Conservation (phyloP, 2,797 vertebrate genomes). For the Pseudochromis fuscus region DNA sequence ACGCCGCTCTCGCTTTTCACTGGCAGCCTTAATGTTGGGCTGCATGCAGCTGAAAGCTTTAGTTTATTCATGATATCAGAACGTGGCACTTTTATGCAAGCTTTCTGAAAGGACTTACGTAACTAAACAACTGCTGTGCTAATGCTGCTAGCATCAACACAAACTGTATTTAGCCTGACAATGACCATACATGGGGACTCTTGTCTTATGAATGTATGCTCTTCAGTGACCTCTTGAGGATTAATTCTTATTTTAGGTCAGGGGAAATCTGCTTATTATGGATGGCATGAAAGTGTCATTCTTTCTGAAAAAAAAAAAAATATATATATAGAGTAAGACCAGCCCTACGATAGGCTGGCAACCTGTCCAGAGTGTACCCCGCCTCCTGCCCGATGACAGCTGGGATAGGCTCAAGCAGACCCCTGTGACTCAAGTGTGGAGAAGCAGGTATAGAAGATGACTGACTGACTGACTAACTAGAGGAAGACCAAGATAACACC, state of each 20-base stretch:
- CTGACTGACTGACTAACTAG: too few relatives aligned
- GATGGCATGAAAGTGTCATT: constrained; percentile 58
- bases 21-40: constrained; percentile 61
- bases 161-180: constrained; percentile 38
- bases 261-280: constrained; percentile 69
- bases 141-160: constrained; percentile 61
- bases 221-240: constrained; percentile 58
- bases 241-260: constrained; percentile 72
- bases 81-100: constrained; percentile 61
- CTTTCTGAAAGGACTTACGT: constrained; percentile 69
- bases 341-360: too few relatives aligned
- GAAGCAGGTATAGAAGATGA: too few relatives aligned
- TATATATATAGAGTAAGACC: too few relatives aligned
- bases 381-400: too few relatives aligned
- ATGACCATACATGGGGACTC: constrained; percentile 27
- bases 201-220: constrained; percentile 34
- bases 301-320: constrained; percentile 28
- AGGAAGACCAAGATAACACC: constrained; percentile 42
- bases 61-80: constrained; percentile 76
- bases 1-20: constrained; percentile 61
- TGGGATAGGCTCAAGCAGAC: too few relatives aligned
- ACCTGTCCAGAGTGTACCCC: too few relatives aligned
- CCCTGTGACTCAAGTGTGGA: too few relatives aligned
- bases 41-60: constrained; percentile 71
- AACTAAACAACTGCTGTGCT: constrained; percentile 58